Percentiles rank a stretch among this genome's conserved stretches.
phyloP scores from a whole-genome alignment of 2,113 vertebrate genomes.

The Perca fluviatilis region DNA sequence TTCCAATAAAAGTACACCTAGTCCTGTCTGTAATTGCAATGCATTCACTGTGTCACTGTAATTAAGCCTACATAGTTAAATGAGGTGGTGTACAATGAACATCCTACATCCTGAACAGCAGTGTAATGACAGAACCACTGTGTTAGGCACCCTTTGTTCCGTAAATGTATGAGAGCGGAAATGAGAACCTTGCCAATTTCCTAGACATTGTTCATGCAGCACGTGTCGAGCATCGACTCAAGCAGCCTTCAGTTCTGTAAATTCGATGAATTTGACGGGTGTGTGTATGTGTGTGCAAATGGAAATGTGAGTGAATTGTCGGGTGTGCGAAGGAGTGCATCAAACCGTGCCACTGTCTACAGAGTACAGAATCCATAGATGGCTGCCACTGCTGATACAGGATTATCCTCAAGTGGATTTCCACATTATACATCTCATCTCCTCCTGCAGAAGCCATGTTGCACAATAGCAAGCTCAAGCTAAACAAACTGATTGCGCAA shows the following conservation, averaged over 20 bases:
- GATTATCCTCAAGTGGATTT: constrained; percentile 71
- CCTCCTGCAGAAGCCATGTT: constrained; percentile 37
- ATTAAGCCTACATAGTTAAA: constrained; percentile 53
- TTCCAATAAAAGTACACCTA: constrained; percentile 41
- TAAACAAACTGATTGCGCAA: constrained; percentile 45
- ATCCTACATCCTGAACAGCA: neutral
- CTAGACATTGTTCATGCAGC: constrained; percentile 26
- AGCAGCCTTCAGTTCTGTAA: constrained; percentile 25
- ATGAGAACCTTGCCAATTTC: constrained; percentile 43
- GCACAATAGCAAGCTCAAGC: constrained; percentile 50
- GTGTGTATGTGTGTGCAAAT: constrained; percentile 11
- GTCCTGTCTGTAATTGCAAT: constrained; percentile 11
- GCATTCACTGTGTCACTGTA: constrained; percentile 28
- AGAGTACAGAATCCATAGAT: constrained; percentile 44
- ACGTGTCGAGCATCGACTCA: constrained; percentile 9
- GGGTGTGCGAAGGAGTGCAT: constrained; percentile 22
- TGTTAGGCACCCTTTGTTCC: neutral
- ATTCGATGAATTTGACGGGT: constrained; percentile 32
- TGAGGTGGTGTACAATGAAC: constrained; percentile 27
- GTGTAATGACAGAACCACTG: neutral
- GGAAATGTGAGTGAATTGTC: constrained; percentile 27
- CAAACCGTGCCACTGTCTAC: constrained; percentile 18
- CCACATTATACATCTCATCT: constrained; percentile 69
- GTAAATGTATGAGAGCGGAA: constrained; percentile 6
- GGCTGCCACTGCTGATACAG: constrained; percentile 60